phyloP scores from a whole-genome alignment of 2,797 vertebrate genomes.

The Pteropus rufus region DNA sequence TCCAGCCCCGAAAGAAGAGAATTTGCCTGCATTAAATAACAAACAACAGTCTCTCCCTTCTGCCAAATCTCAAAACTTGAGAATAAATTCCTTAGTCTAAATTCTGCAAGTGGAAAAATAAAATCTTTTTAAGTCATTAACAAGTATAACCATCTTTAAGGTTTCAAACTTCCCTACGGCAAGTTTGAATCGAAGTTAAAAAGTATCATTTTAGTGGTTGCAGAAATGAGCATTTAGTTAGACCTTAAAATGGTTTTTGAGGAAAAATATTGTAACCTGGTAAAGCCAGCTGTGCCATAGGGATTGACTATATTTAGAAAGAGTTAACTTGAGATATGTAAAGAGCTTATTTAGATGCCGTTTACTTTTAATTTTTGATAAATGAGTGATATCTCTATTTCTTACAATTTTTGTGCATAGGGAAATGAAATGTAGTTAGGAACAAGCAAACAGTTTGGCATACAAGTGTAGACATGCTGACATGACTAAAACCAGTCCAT shows the following conservation, averaged over 20 bases:
- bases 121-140: background rate
- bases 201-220: background rate
- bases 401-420: background rate
- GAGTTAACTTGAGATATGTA: background rate
- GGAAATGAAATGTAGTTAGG: background rate
- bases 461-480: background rate
- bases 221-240: background rate
- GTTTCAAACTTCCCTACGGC: background rate
- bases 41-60: background rate
- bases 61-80: background rate
- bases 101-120: background rate
- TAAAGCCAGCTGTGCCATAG: background rate
- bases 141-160: background rate
- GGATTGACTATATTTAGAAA: background rate
- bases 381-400: constrained; percentile 18
- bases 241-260: background rate
- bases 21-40: background rate
- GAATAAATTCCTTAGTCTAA: background rate
- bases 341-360: background rate
- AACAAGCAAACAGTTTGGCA: background rate
- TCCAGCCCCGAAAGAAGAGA: background rate
- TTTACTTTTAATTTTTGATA: background rate
- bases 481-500: background rate
- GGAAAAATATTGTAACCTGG: background rate
- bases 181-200: background rate